A percentile compares a stretch with the other conserved stretches of the same genome.
These are phyloP conservation scores for Antrozous pallidus DNA, from an alignment of 2,797 vertebrate species.

Conservation along the genomic window DNA sequence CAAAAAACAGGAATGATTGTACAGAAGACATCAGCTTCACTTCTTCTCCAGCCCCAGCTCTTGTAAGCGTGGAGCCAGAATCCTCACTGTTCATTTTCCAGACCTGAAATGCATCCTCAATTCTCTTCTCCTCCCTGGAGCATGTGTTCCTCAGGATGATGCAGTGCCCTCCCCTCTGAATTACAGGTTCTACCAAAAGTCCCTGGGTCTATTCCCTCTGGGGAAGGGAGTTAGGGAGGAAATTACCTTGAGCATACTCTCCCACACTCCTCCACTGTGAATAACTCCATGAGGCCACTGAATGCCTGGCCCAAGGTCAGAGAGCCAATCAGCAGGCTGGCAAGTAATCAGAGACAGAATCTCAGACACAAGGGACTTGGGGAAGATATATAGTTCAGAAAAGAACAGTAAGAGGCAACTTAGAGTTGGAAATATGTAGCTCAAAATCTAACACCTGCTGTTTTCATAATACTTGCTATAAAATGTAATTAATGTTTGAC, in stretches of 20 bases:
- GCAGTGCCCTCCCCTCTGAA: not conserved
- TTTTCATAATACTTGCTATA: not conserved
- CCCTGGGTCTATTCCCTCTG: not conserved
- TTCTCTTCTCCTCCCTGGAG: not conserved
- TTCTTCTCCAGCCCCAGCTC: not conserved
- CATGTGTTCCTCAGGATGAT: not conserved
- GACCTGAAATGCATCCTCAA: not conserved
- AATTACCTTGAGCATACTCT: not conserved
- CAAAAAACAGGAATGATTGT: rapidly evolving
- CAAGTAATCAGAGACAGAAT: not conserved
- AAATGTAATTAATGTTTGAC: not conserved
- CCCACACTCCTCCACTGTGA: not conserved
- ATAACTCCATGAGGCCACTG: not conserved
- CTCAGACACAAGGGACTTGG: not conserved
- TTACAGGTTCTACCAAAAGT: not conserved
- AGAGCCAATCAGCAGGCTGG: not conserved
- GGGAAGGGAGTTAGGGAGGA: not conserved
- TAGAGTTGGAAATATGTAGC: not conserved
- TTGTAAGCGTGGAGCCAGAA: not conserved
- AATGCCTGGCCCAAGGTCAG: not conserved
- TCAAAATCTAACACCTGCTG: not conserved
- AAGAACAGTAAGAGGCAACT: not conserved
- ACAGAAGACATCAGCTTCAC: rapidly evolving
- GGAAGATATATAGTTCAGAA: not conserved
- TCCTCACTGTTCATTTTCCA: not conserved